Evolutionary conservation across 2,888 invertebrate species (phyloP).

Genomic region (Leptogaster cylindrica): DNA sequence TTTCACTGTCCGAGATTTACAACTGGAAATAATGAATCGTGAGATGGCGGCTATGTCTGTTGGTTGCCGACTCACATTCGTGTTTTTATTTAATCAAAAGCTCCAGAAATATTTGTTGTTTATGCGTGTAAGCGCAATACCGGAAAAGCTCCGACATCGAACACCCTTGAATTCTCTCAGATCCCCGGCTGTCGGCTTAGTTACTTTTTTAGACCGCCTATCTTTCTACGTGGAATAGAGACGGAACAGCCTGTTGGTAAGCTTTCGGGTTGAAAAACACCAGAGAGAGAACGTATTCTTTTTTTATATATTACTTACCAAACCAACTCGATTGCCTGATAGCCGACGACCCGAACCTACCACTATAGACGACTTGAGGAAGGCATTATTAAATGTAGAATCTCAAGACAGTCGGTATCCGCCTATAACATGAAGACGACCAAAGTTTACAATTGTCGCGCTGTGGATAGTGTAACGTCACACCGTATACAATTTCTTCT

Average conservation of each 20-base stretch:
- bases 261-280: slow-evolving; percentile 25
- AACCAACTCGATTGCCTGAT: background rate
- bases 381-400: slow-evolving; percentile 11
- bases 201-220: too few relatives aligned
- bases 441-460: slow-evolving; percentile 38
- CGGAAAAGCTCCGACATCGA: too few relatives aligned
- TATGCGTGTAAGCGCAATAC: too few relatives aligned
- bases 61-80: slow-evolving; percentile 30
- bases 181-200: too few relatives aligned
- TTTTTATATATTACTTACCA: background rate
- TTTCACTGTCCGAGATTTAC: slow-evolving; percentile 23
- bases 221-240: too few relatives aligned
- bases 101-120: too few relatives aligned
- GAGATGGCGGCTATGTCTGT: background rate
- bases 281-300: slow-evolving; percentile 4
- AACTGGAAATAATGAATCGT: slow-evolving; percentile 22
- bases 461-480: slow-evolving; percentile 39
- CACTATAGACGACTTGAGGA: slow-evolving; percentile 4
- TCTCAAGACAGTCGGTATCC: slow-evolving; percentile 45
- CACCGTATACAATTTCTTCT: slow-evolving; percentile 26
- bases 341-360: slow-evolving; percentile 25
- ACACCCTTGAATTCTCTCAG: too few relatives aligned
- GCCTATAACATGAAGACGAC: slow-evolving; percentile 46
- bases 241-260: too few relatives aligned
- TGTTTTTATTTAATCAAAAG: slow-evolving; percentile 19